phyloP scores from a whole-genome alignment of 2,113 vertebrate species.

The Microcebus murinus region DNA sequence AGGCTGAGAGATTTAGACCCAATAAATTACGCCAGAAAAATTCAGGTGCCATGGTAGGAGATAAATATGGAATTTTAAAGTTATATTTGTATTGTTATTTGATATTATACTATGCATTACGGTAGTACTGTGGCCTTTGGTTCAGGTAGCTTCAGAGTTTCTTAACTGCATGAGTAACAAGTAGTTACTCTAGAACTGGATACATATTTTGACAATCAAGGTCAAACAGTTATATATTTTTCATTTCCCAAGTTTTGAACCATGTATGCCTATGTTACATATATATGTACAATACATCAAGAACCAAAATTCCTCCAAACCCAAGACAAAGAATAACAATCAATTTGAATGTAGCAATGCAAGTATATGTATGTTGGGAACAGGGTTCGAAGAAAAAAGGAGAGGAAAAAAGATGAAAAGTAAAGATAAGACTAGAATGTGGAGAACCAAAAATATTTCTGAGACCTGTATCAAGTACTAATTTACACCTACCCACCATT shows the following conservation, averaged over 20 bases:
- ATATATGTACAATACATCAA: neutral
- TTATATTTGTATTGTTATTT: neutral
- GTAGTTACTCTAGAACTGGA: neutral
- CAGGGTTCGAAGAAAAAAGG: neutral
- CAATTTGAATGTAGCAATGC: neutral
- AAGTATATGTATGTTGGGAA: neutral
- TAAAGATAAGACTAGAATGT: neutral
- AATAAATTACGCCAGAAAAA: constrained; percentile 49
- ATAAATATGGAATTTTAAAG: neutral
- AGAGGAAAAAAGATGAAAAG: neutral
- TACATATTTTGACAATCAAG: neutral
- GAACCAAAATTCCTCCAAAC: neutral
- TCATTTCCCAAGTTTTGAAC: neutral
- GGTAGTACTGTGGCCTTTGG: neutral
- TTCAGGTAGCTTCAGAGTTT: neutral
- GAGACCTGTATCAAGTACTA: neutral
- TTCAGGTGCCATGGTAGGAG: neutral
- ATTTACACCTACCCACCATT: neutral
- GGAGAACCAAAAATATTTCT: neutral
- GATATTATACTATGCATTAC: neutral
- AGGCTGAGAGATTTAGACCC: constrained; percentile 2
- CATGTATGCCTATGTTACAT: neutral
- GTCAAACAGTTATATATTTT: neutral
- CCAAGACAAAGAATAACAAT: neutral
- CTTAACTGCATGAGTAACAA: neutral